These are phyloP conservation scores for Craniophora ligustri DNA, from an alignment of 2,888 invertebrate genomes.

Conservation along the genomic window DNA sequence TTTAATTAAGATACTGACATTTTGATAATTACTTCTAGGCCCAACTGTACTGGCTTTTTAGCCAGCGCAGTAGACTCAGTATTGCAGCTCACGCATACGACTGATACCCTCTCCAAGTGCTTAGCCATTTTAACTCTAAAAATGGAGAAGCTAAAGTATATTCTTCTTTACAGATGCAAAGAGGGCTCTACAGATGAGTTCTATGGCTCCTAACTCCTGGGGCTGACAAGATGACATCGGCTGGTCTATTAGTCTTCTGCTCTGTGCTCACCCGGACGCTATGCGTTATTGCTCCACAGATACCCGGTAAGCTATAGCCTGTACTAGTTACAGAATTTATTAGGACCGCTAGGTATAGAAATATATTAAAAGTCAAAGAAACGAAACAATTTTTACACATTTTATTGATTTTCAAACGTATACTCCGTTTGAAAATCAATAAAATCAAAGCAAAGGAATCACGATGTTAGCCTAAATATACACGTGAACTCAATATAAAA, in stretches of 20 bases:
- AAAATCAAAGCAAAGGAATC: background rate
- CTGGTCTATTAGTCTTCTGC: slow-evolving; percentile 79
- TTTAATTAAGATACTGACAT: too few species aligned
- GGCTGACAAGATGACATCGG: slow-evolving; percentile 81
- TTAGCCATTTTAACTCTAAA: too few species aligned
- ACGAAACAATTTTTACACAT: too few species aligned
- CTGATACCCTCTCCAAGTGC: too few species aligned
- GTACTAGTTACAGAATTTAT: background rate
- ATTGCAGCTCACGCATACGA: too few species aligned
- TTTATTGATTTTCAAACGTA: too few species aligned
- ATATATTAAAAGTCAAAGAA: too few species aligned
- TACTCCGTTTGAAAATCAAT: background rate
- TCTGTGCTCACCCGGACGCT: slow-evolving; percentile 79
- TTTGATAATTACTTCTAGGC: too few species aligned
- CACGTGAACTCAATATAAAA: background rate
- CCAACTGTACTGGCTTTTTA: too few species aligned
- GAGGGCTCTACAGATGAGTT: slow-evolving; percentile 72
- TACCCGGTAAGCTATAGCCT: slow-evolving; percentile 79
- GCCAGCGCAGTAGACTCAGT: too few species aligned
- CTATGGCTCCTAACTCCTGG: slow-evolving; percentile 73
- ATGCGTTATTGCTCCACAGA: slow-evolving; percentile 82
- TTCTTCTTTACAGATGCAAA: slow-evolving; percentile 64
- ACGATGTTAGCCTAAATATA: background rate
- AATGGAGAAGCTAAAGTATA: too few species aligned
- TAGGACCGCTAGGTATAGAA: too few species aligned